Base-by-base conservation (phyloP, 2,888 invertebrate genomes). In the Leptinotarsa tumamoca region DNA sequence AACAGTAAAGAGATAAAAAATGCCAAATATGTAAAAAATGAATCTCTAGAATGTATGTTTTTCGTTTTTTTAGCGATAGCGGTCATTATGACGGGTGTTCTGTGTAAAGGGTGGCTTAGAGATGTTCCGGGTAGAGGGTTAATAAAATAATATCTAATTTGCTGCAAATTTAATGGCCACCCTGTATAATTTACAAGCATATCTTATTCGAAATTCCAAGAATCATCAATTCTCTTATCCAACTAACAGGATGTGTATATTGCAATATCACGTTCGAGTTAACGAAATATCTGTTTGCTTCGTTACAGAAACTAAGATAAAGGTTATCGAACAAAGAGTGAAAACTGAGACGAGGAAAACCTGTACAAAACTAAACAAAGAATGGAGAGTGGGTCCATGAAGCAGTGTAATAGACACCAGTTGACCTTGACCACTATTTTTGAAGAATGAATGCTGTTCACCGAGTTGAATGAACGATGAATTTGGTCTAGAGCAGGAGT, bases 361-460 rank as follows among this genome's bases (percentile, higher is more conserved):
- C 72, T 61, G 68, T 51, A 54, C n/a, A 18, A 56, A 73, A 52
- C 67, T 69, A 69, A 76, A 68, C 71, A 74, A 77, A 74, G 70
- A 74, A 66, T 49, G 58, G 61, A 74, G 70, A 74, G 52, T 54
- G 67, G 61, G 50, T 63, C 63, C 63, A 71, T 67, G 21, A 54
- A 67, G 69, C 70, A 72, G 58, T 75, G 66, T 33, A 52, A 76
- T 78, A 82, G 82, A 80, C 81, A 72, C 78, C 71, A 72, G 73
- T 71, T 81, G 80, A 78, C 82, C 83, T 83, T 83, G 83, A 83
- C 83, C 83, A 83, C 79, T 76, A 81, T 83, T 81, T 82, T 82
- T 82, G 77, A 79, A 78, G 80, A 81, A 82, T 78, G 79, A 75
- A 79, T 74, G 56, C 69, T 54, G 54, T 67, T 73, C 67, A 58